A percentile compares a stretch with the other conserved stretches of the same genome.
These are phyloP conservation scores for Anoplopoma fimbria DNA, from an alignment of 2,113 vertebrate species.

Conservation along the genomic window DNA sequence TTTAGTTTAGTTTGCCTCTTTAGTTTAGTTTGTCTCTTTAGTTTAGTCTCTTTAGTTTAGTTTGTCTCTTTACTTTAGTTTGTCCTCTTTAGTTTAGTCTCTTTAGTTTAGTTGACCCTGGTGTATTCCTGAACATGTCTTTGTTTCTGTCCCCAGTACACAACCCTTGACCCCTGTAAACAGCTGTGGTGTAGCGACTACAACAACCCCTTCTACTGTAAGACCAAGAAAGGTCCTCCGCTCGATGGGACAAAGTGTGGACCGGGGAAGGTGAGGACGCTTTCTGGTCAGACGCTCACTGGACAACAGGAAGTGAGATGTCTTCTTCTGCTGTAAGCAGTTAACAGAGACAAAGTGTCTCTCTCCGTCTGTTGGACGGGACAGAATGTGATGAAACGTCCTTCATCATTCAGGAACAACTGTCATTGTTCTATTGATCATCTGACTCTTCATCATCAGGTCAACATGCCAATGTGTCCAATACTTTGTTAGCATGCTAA, in stretches of 20 bases:
- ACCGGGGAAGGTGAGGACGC: constrained; percentile 88
- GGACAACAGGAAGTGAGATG: not conserved
- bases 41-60: no score
- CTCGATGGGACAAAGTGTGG: constrained; percentile 96
- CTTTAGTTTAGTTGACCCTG: no score
- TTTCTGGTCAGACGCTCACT: not conserved
- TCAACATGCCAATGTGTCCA: not conserved
- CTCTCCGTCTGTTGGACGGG: no score
- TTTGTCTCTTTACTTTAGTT: no score
- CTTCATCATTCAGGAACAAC: no score
- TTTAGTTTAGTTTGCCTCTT: no score
- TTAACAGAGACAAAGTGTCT: no score
- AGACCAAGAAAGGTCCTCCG: constrained; percentile 96
- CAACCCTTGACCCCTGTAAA: constrained; percentile 93
- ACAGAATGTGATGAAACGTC: no score
- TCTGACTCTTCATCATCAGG: not conserved
- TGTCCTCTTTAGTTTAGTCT: no score
- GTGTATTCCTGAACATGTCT: not conserved
- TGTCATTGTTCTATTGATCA: not conserved
- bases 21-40: no score
- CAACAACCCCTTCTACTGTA: constrained; percentile 96
- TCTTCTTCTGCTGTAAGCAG: no score
- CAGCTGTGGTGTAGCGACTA: constrained; percentile 97
- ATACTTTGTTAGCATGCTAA: no score
- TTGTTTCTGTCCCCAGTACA: constrained; percentile 87